phyloP scores from a whole-genome alignment of 1,140 invertebrate species.

The Rhynchophorus ferrugineus region DNA sequence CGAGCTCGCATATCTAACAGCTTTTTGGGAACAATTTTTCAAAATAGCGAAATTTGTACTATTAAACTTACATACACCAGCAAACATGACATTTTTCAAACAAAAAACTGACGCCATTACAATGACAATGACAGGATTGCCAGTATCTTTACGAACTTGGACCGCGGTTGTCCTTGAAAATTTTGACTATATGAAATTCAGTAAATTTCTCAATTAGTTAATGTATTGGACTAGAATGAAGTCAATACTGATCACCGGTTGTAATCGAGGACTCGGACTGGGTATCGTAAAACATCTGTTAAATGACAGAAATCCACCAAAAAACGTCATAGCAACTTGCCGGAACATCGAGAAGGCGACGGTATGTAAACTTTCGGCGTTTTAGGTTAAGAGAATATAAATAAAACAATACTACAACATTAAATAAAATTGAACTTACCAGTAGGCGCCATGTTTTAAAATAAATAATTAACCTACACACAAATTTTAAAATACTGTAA shows the following conservation, averaged over 20 bases:
- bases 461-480: not conserved
- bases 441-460: slow-evolving; percentile 44
- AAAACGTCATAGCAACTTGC: slow-evolving; percentile 66
- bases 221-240: slow-evolving; percentile 47
- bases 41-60: slow-evolving; percentile 19
- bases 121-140: slow-evolving; percentile 16
- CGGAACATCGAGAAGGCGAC: slow-evolving; percentile 55
- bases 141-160: not conserved
- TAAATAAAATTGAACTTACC: slow-evolving; percentile 40
- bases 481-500: not conserved
- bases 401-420: not conserved
- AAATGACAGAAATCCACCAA: slow-evolving; percentile 44
- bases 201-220: slow-evolving; percentile 1
- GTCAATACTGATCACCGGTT: slow-evolving; percentile 78
- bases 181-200: not conserved
- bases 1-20: slow-evolving; percentile 2
- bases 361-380: slow-evolving; percentile 42
- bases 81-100: slow-evolving; percentile 31
- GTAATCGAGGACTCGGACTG: slow-evolving; percentile 79
- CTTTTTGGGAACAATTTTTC: slow-evolving; percentile 16
- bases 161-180: slow-evolving; percentile 3
- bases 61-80: slow-evolving; percentile 24
- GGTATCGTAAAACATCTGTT: slow-evolving; percentile 68
- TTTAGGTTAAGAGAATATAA: slow-evolving; percentile 23
- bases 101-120: slow-evolving; percentile 33